Base-by-base conservation (phyloP, 2,888 invertebrate species). In the Yponomeuta plumbellus region DNA sequence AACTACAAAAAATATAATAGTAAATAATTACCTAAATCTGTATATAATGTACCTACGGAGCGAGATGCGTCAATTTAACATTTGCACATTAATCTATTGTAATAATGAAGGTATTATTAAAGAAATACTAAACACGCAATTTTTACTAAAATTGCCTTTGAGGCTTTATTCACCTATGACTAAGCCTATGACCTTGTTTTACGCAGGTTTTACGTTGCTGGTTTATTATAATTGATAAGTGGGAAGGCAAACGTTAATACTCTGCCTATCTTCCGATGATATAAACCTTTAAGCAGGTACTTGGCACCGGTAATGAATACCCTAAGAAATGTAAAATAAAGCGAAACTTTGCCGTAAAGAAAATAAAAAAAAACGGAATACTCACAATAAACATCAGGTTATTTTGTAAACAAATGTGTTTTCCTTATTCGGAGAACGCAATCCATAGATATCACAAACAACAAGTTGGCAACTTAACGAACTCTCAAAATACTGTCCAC, bases 351-450 rank as follows among this genome's bases (percentile, higher is more conserved):
- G 44, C 17, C 1, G 17, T 13, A 8, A 13, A 8, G 44, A 52
- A 52, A 52, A 17, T 52, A 52, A 1, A 3, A 1, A 17, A 5
- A 6, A 52, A 52, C 3, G 3, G 44, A 52, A 52, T 52, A 52
- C 44, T 52, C 44, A 52, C 44, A 52, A 52, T 52, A 52, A 52
- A 52, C 44, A 52, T 52, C 44, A 52, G 44, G 17, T 52, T 52
- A 52, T 52, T 34, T 52, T 52, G 44, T 52, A 52, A 52, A 52
- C 44, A 52, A 52, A 17, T 0, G 5, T 52, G 44, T 13, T 17
- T 52, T 52, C 44, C 17, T 52, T 52, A 13, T 52, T 13, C 1
- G 13, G 5, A 17, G 4, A 52, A 52, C 13, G 44, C 44, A 52
- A 52, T 52, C 13, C 13, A 52, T 52, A 52, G 44, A 17, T 17